phyloP scores from a whole-genome alignment of 1,140 invertebrate genomes.

The Parasteatoda tepidariorum region DNA sequence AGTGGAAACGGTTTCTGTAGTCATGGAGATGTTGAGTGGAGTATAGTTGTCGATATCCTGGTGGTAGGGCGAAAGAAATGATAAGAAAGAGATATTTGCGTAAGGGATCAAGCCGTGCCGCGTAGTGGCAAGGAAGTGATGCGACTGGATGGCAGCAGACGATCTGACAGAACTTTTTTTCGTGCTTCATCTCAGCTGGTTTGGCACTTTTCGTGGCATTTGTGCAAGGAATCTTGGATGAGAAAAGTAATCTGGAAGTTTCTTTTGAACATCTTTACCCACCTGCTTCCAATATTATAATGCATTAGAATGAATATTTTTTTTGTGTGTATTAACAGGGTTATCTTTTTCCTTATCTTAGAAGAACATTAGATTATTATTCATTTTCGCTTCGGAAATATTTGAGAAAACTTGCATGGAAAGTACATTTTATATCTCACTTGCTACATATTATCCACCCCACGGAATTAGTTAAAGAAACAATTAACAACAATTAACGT shows the following conservation, averaged over 20 bases:
- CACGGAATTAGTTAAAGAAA: too few species aligned
- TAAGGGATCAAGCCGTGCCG: constrained; percentile 40
- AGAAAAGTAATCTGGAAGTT: constrained; percentile 4
- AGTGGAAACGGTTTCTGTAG: constrained; percentile 31
- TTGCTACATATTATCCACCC: too few species aligned
- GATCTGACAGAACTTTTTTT: constrained; percentile 29
- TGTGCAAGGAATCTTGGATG: neutral
- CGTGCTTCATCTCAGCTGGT: constrained; percentile 6
- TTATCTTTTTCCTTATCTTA: too few species aligned
- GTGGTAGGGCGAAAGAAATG: constrained; percentile 49
- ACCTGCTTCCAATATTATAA: constrained; percentile 34
- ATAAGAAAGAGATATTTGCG: constrained; percentile 50
- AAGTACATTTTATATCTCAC: too few species aligned
- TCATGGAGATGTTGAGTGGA: constrained; percentile 53
- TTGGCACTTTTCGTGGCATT: neutral
- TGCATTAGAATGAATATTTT: neutral
- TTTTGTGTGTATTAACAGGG: too few species aligned
- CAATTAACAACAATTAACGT: too few species aligned
- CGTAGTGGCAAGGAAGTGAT: constrained; percentile 18
- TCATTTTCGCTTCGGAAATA: too few species aligned
- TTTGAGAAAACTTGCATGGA: too few species aligned
- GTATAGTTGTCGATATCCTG: constrained; percentile 48
- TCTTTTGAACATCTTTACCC: constrained; percentile 1
- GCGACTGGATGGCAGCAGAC: neutral
- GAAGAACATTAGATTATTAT: too few species aligned